phyloP scores from a whole-genome alignment of 2,113 vertebrate species.

The Struthio camelus region DNA sequence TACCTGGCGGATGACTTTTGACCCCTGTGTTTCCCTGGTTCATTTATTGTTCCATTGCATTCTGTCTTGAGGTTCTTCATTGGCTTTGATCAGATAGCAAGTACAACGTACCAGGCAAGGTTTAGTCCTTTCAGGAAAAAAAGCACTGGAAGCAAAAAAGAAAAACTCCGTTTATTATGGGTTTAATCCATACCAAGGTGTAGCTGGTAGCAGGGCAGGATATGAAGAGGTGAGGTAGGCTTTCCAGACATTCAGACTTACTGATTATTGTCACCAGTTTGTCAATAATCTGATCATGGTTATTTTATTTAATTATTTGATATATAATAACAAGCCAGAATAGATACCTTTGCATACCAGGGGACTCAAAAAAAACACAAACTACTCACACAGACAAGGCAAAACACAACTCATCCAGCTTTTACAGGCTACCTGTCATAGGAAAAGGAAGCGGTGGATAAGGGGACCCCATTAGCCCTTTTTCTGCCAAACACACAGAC shows the following conservation, averaged over 20 bases:
- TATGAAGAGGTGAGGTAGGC: not conserved
- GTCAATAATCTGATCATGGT: not conserved
- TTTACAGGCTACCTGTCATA: accelerated
- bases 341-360: not conserved
- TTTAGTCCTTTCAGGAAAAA: not conserved
- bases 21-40: not conserved
- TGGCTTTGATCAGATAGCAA: not conserved
- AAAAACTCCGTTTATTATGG: not conserved
- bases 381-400: not conserved
- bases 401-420: not conserved
- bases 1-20: not conserved
- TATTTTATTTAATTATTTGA: not conserved
- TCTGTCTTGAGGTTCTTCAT: not conserved
- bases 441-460: not conserved
- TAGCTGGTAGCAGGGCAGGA: not conserved
- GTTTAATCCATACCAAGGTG: not conserved
- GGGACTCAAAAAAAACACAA: not conserved
- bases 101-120: not conserved
- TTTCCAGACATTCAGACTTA: not conserved
- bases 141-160: not conserved
- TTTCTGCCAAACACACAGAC: not conserved
- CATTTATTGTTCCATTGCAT: not conserved
- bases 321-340: not conserved
- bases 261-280: not conserved
- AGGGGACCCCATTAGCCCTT: not conserved